Evolutionary conservation across 2,888 invertebrate genomes (phyloP), one percentile per base, ranked within the genome.

Genomic region (Plagiodera versicolora): DNA sequence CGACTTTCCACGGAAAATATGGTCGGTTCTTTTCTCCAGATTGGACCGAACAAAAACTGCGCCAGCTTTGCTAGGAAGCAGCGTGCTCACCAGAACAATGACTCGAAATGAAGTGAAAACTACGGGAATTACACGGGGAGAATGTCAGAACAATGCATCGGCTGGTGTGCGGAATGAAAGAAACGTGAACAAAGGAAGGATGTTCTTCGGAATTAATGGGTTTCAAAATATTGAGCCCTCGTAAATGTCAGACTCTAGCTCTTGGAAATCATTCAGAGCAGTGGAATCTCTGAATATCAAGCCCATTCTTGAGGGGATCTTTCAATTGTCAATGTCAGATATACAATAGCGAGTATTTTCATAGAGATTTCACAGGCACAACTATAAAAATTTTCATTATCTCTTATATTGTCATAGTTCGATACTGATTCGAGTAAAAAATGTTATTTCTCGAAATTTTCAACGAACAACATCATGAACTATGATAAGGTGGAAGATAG

Each of bases 1-100:
- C 39, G 46, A 20, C 46, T 19, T 46, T 46, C 46, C 18, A 46
- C 14, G 18, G 46, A 18, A 46, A 46, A 46, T 46, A 46, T 46
- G 46, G 19, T 46, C 46, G 3, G 46, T n/a, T 19, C 20, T 46
- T n/a, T 46, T n/a, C 20, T 18, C 18, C 19, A 46, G 20, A 46
- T 46, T 46, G 46, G 18, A 46, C 9, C 10, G 46, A 46, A 46
- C 46, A 46, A 46, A 46, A 46, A 39, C 14, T 39, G 39, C 14
- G 39, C 2, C 14, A 39, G 39, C 39, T 39, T 14, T 39, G 39
- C 14, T 39, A n/a, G 4, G 14, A 14, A 3, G 39, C 39, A 39
- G n/a, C 39, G 39, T n/a, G 39, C 11, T 39, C 1, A 1, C 10
- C 39, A 39, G 14, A 39, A 39, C 39, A 39, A 39, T 14, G 39